Evolutionary conservation across 2,113 vertebrate genomes (phyloP), one percentile per base, ranked within the genome.

Genomic region (Brevimyrus niger): DNA sequence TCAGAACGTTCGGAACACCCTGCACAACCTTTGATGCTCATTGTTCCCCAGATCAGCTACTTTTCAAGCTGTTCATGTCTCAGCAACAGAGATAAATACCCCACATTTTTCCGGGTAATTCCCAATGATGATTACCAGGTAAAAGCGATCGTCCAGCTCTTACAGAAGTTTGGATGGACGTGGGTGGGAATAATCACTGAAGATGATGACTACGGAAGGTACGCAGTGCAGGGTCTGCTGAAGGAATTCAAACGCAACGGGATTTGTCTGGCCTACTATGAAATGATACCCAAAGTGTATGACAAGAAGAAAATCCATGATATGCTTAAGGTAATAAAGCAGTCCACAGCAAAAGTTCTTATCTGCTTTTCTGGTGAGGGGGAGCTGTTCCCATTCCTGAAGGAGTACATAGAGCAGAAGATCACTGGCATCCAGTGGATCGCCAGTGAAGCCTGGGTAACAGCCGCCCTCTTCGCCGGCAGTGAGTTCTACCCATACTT

Each of bases 381-480:
- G 4, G 96, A 96, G 89, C 93, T 96, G 90, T 94, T 92, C 6
- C 95, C 95, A 0, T 95, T 96, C 82, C 53, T 96, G 82, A 93
- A 69, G 80, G 96, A 96, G 88, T 95, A 94, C 89, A 95, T 94
- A 91, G 89, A 31, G 11, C 93, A 94, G 87, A 96, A 96, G 90
- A 93, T 96, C 89, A 95, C 94, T 44, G 95, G 94, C 13, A 94
- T 95, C 65, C 95, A 95, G 86, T 96, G 96, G 96, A 94, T 96
- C 87, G 96, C 96, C 9, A 96, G 96, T 35, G 95, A 96, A 89
- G 95, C 95, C 44, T 96, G 95, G 95, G 92, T 96, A 48, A 96
- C 95, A 83, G 92, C 95, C 13, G 94, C 94, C 17, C 89, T 95
- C 38, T 95, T 96, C 42, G 91, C 94, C 65, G 92, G 91, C 69